Evolutionary conservation across 1,140 invertebrate species (phyloP).

Genomic region (Gonioctena quinquepunctata): DNA sequence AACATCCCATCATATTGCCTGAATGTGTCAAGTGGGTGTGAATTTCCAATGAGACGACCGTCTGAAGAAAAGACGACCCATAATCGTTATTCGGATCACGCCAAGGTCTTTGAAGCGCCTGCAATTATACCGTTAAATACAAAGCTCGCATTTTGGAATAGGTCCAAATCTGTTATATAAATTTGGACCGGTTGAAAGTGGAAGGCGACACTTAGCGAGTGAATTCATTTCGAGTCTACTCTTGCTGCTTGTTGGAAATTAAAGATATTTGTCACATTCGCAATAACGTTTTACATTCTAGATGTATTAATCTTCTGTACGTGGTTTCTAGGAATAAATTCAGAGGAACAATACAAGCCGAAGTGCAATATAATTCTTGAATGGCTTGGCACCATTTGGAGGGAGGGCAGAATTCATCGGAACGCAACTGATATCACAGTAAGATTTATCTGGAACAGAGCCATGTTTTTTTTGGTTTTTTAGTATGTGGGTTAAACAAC

Average conservation of each 20-base stretch:
- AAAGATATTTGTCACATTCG: slow-evolving; percentile 4
- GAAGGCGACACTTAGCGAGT: neutral
- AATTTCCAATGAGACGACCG: neutral
- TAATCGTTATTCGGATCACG: slow-evolving; percentile 8
- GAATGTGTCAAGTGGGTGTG: too few species aligned
- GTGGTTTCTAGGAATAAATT: too few species aligned
- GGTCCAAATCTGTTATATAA: slow-evolving; percentile 11
- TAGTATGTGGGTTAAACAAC: too few species aligned
- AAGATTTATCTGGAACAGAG: too few species aligned
- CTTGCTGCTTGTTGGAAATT: neutral
- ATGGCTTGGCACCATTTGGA: too few species aligned
- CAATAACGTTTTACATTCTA: neutral
- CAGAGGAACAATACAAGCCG: too few species aligned
- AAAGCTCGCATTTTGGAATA: slow-evolving; percentile 1
- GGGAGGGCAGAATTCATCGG: too few species aligned
- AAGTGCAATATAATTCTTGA: too few species aligned
- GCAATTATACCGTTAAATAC: slow-evolving; percentile 8
- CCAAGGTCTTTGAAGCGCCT: slow-evolving; percentile 6
- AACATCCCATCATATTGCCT: too few species aligned
- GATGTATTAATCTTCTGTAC: too few species aligned
- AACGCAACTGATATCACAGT: too few species aligned
- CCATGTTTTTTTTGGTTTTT: too few species aligned
- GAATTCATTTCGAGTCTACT: neutral
- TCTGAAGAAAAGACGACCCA: slow-evolving; percentile 3
- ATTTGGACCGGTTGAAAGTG: neutral